Evolutionary conservation across 2,888 invertebrate species (phyloP).

Genomic region (Eristalis intricaria): DNA sequence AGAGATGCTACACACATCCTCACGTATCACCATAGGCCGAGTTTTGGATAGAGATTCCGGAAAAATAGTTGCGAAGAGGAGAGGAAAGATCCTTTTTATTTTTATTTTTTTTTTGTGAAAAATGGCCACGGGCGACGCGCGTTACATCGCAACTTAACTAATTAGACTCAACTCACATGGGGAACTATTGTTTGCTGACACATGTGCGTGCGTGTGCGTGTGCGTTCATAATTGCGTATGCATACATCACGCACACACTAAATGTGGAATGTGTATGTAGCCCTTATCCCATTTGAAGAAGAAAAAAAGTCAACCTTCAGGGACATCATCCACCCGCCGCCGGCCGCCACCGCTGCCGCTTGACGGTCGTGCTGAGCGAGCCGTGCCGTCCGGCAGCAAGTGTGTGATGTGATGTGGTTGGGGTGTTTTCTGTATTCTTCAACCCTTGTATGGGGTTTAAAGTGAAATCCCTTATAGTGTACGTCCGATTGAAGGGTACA

Average conservation of each 20-base stretch:
- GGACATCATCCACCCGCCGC: conserved; percentile 51
- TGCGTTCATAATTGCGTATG: conserved; percentile 48
- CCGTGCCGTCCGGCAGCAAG: conserved; percentile 47
- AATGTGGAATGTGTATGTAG: conserved; percentile 28
- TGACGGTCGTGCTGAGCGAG: conserved; percentile 5
- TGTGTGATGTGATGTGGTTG: conserved; percentile 7
- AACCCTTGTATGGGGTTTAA: conserved; percentile 66
- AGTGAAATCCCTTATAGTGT: conserved; percentile 53
- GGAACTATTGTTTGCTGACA: conserved; percentile 62
- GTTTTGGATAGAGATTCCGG: conserved; percentile 23
- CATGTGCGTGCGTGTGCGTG: conserved; percentile 35
- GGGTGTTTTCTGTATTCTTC: conserved; percentile 47
- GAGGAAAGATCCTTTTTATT: conserved; percentile 42
- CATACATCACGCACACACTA: conserved; percentile 60
- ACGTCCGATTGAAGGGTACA: conserved; percentile 29
- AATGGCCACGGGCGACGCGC: conserved; percentile 72
- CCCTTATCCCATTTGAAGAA: conserved; percentile 62
- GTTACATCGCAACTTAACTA: conserved; percentile 71
- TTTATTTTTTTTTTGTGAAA: conserved; percentile 57
- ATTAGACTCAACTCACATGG: conserved; percentile 72
- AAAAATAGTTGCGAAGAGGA: conserved; percentile 56
- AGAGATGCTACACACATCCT: conserved; percentile 9
- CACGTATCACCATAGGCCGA: conserved; percentile 41
- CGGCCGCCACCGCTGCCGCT: background rate
- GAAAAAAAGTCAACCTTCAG: conserved; percentile 50